These are phyloP conservation scores for Neodiprion virginianus DNA, from an alignment of 1,140 invertebrate genomes.

Conservation along the genomic window DNA sequence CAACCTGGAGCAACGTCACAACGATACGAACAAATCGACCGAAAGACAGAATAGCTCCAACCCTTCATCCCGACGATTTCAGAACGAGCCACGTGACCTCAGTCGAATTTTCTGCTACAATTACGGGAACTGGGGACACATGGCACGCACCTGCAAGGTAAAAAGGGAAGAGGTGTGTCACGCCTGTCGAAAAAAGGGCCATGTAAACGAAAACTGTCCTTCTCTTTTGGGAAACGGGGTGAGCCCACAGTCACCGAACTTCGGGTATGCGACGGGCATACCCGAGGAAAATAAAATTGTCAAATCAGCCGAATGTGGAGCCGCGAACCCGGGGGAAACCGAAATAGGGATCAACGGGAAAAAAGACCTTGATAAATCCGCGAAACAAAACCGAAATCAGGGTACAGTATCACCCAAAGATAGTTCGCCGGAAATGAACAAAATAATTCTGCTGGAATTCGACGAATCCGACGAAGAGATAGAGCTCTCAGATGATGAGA, in stretches of 20 bases:
- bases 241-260: conserved; percentile 15
- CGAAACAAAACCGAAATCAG: neutral
- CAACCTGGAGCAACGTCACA: conserved; percentile 14
- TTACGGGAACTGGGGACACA: conserved; percentile 16
- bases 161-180: conserved; percentile 17
- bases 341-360: conserved; percentile 10
- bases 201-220: conserved; percentile 23
- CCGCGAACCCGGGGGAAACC: neutral
- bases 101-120: conserved; percentile 18
- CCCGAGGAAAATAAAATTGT: neutral
- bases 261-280: neutral
- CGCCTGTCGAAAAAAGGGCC: conserved; percentile 19
- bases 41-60: neutral
- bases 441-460: neutral
- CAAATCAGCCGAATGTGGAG: no score
- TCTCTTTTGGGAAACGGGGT: conserved; percentile 19
- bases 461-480: conserved; percentile 12
- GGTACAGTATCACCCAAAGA: neutral
- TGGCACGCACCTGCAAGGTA: conserved; percentile 11
- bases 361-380: conserved; percentile 9
- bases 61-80: no score
- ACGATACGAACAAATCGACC: neutral
- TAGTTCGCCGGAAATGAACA: neutral
- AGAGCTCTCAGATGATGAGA: neutral
- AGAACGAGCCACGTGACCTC: neutral